A percentile compares a stretch with the other conserved stretches of the same genome.
Evolutionary conservation across 2,113 vertebrate species (phyloP).

Genomic region (Alces alces): DNA sequence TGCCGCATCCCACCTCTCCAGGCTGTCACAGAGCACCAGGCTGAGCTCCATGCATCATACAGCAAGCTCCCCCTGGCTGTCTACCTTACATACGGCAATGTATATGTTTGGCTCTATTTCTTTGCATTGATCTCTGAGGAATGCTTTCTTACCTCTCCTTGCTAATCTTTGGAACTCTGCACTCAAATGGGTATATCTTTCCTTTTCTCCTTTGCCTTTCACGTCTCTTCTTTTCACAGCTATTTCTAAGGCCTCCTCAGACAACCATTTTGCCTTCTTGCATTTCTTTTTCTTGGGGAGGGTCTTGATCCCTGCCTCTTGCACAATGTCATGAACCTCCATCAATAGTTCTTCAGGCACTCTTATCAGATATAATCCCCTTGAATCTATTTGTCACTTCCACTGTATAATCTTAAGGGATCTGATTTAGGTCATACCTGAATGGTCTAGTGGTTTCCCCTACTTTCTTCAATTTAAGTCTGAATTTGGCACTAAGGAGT

Average conservation of each 20-base stretch:
- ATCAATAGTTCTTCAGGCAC: not conserved
- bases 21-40: not conserved
- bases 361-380: not conserved
- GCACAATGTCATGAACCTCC: not conserved
- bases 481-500: not conserved
- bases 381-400: not conserved
- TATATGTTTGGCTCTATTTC: not conserved
- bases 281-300: not conserved
- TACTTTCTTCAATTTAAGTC: not conserved
- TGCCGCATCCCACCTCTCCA: not conserved
- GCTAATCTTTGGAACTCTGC: not conserved
- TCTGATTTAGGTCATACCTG: not conserved
- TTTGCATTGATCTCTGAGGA: not conserved
- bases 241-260: not conserved
- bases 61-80: not conserved
- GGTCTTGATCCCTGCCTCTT: not conserved
- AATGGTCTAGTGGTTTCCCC: not conserved
- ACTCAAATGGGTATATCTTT: not conserved
- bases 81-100: not conserved
- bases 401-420: not conserved
- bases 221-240: not conserved
- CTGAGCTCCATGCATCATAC: not conserved
- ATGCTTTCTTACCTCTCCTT: not conserved
- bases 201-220: not conserved
- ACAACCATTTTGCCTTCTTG: not conserved